Evolutionary conservation across 2,113 vertebrate species (phyloP).

Genomic region (Cichladusa arquata): DNA sequence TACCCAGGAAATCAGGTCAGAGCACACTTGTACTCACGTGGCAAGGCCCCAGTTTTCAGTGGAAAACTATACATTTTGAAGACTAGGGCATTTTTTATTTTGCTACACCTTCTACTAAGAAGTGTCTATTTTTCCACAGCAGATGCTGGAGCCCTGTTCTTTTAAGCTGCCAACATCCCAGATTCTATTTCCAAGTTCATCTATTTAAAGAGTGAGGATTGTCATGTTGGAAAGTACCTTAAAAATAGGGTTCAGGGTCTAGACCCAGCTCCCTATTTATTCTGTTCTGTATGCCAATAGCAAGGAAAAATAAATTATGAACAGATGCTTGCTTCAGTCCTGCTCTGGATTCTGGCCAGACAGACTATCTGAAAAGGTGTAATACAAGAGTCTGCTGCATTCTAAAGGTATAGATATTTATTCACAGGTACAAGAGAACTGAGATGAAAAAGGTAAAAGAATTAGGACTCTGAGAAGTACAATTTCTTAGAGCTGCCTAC

Average conservation of each 20-base stretch:
- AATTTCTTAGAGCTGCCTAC: neutral
- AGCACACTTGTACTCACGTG: neutral
- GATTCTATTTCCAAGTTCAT: neutral
- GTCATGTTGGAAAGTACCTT: neutral
- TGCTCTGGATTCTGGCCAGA: constrained; percentile 3
- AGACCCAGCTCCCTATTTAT: neutral
- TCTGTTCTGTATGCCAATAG: neutral
- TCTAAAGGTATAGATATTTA: neutral
- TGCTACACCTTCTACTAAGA: neutral
- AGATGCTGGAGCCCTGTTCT: neutral
- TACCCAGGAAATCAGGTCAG: constrained; percentile 19
- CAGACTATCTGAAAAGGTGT: neutral
- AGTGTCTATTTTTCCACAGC: neutral
- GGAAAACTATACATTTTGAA: neutral
- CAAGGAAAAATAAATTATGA: neutral
- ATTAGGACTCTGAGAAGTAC: neutral
- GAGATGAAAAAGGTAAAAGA: neutral
- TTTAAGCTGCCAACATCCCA: neutral
- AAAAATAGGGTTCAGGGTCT: neutral
- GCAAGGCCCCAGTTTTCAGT: neutral
- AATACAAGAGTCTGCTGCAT: neutral
- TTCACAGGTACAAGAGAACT: neutral
- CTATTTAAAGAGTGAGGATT: neutral
- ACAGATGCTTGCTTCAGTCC: neutral
- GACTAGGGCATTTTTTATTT: neutral